These are phyloP conservation scores for Synanthedon vespiformis DNA, from an alignment of 2,888 invertebrate species.

Conservation along the genomic window DNA sequence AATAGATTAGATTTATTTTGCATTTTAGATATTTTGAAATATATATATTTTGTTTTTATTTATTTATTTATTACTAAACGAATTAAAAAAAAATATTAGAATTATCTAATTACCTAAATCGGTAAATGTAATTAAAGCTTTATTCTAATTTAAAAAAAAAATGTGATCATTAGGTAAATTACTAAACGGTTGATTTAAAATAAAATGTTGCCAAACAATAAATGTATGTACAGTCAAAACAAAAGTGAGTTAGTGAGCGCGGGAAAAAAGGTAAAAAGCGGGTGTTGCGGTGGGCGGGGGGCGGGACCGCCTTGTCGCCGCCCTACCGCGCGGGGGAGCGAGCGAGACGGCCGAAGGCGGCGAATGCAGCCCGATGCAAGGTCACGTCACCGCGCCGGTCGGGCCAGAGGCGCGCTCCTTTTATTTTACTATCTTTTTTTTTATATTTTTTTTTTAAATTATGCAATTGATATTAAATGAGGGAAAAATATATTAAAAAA, in stretches of 20 bases:
- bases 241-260: slow-evolving; percentile 40
- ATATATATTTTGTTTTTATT: not conserved
- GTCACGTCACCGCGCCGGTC: slow-evolving; percentile 22
- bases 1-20: too few species aligned
- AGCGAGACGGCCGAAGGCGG: slow-evolving; percentile 24
- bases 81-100: too few species aligned
- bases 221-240: slow-evolving; percentile 16
- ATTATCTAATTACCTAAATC: not conserved
- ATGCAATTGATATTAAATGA: not conserved
- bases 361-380: slow-evolving; percentile 32
- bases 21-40: too few species aligned
- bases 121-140: not conserved
- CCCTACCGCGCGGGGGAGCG: slow-evolving; percentile 30
- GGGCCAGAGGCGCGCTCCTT: slow-evolving; percentile 1
- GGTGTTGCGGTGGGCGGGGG: slow-evolving; percentile 57
- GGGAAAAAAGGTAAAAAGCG: slow-evolving; percentile 50
- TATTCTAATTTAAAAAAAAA: not conserved
- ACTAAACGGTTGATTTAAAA: not conserved
- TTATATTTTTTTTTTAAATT: slow-evolving; percentile 3
- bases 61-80: not conserved
- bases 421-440: slow-evolving; percentile 26
- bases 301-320: slow-evolving; percentile 44
- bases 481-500: too few species aligned
- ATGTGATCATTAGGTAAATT: not conserved
- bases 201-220: slow-evolving; percentile 2